Base-by-base conservation (phyloP, 1,140 invertebrate species). In the Xylocopa sonorina region DNA sequence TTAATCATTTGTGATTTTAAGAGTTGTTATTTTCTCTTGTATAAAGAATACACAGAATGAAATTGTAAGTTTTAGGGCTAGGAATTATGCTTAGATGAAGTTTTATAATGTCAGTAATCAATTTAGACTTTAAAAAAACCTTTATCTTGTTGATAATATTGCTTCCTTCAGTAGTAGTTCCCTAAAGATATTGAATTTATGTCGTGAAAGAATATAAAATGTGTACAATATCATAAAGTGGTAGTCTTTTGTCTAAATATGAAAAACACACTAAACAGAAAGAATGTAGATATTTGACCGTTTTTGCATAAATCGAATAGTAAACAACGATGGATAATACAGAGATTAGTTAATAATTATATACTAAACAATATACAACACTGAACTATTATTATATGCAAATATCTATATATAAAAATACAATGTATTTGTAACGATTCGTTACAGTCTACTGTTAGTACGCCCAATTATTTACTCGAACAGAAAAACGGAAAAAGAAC, bases 31-130 rank as follows among this genome's bases (percentile, higher is more conserved):
- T n/a, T n/a, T 80, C 12, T 53, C 41, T 55, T 75, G 27, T 76
- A 68, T 57, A 68, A 78, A 71, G 55, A 29, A 77, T 80, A 84
- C 78, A 60, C 80, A 86, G 78, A 86, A 81, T 84, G 57, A 73
- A 84, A 86, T 87, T 83, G 64, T 60, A 76, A 43, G 71, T 77
- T 57, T 78, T 32, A 58, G 32, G 32, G 46, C 69, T 58, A 83
- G 53, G 50, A 78, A 78, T 50, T 71, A 73, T 78, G 58, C 69
- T 63, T 48, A 34, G 69, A 78, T 78, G 69, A 78, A 72, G 69
- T 55, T 57, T 41, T 64, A 55, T n/a, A 55, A 9, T 55, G 24
- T 50, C 27, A 34, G 7, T 46, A 16, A 55, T 46, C 27, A 50
- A n/a, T 41, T 38, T 9, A n/a, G 34, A 38, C n/a, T n/a, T n/a